A percentile compares a stretch with the other conserved stretches of the same genome.
These are phyloP conservation scores for Clamator glandarius DNA, from an alignment of 2,797 vertebrate species.

Conservation along the genomic window DNA sequence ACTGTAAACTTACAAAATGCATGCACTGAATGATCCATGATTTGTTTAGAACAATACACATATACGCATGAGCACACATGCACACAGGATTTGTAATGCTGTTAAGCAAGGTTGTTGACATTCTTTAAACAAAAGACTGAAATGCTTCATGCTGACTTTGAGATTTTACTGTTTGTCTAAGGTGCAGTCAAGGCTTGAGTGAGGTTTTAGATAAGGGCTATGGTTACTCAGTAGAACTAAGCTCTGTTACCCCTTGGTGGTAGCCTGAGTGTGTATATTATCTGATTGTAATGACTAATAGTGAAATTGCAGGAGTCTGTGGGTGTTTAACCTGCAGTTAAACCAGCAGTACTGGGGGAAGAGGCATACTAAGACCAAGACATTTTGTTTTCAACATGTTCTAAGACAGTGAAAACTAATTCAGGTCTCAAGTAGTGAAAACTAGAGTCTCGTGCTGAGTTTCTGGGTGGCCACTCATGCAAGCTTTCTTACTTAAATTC, in stretches of 20 bases:
- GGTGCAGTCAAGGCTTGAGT: neutral
- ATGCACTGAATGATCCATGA: neutral
- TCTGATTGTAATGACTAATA: neutral
- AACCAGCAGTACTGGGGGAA: neutral
- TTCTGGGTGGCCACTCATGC: neutral
- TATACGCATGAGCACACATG: fast-evolving
- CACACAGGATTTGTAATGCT: neutral
- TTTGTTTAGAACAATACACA: neutral
- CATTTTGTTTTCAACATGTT: neutral
- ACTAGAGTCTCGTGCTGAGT: neutral
- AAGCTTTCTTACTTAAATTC: neutral
- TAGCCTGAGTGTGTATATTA: neutral
- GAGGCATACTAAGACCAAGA: neutral
- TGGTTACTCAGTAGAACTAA: neutral
- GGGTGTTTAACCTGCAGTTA: neutral
- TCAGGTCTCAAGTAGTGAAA: neutral
- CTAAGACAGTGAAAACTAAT: neutral
- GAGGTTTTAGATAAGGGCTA: neutral
- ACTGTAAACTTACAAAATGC: neutral
- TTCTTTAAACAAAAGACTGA: neutral
- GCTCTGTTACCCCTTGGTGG: neutral
- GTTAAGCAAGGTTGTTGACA: neutral
- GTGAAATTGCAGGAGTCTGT: neutral
- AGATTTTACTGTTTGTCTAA: neutral
- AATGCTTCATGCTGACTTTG: neutral